Evolutionary conservation across 1,140 invertebrate genomes (phyloP).

Genomic region (Pseudomyrmex dendroicus): DNA sequence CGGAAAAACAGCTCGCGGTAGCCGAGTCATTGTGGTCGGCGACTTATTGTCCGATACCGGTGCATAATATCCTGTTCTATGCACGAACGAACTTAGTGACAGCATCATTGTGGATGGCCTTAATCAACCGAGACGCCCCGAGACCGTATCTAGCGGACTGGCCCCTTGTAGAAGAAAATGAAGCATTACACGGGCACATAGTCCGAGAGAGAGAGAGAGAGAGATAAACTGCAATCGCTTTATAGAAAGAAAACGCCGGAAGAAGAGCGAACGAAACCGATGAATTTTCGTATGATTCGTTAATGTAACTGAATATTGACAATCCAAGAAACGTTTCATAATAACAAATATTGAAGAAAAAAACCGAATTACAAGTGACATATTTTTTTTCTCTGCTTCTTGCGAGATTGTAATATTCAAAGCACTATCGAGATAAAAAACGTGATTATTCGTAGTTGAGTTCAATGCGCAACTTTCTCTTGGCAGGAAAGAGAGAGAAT

Average conservation of each 20-base stretch:
- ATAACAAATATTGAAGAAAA: no score
- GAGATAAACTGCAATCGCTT: no score
- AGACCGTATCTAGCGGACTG: constrained; percentile 19
- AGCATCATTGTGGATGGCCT: constrained; percentile 73
- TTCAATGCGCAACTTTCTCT: constrained; percentile 6
- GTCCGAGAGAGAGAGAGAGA: background rate
- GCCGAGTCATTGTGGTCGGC: constrained; percentile 78
- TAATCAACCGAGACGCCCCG: constrained; percentile 64
- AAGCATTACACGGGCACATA: constrained; percentile 40
- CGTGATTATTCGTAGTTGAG: constrained; percentile 66
- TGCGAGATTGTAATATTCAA: constrained; percentile 71
- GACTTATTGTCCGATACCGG: constrained; percentile 80
- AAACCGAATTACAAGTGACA: background rate
- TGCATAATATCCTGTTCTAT: constrained; percentile 82
- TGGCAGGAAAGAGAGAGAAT: background rate
- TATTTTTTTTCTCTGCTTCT: background rate
- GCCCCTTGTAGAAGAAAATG: constrained; percentile 57
- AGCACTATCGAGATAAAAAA: constrained; percentile 69
- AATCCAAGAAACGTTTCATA: no score
- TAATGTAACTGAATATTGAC: constrained; percentile 18
- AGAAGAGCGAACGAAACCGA: constrained; percentile 2
- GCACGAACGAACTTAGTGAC: constrained; percentile 81
- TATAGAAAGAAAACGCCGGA: background rate
- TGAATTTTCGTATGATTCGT: background rate
- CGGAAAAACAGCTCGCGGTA: constrained; percentile 33